Base-by-base conservation (phyloP, 2,113 vertebrate genomes). In the Mustela nigripes region DNA sequence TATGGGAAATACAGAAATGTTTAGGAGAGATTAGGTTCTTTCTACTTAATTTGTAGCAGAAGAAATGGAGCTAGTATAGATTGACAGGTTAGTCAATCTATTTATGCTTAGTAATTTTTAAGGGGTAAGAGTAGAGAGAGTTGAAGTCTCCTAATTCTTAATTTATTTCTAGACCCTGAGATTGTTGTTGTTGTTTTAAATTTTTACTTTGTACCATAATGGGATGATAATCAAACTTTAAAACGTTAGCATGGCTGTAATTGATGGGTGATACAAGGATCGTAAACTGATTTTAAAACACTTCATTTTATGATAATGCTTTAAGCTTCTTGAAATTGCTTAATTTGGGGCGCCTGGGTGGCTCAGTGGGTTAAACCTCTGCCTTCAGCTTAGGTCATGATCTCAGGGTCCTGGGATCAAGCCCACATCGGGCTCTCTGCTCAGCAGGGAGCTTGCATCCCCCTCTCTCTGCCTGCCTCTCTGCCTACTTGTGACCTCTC, bases 251-350 rank as follows among this genome's bases (percentile, higher is more conserved):
- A 39, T 91, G 81, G 21, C 15, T 91, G 3, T 93, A 89, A 62
- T 56, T 96, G 42, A 53, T 50, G 84, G 42, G 48, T 94, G 53
- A 63, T 84, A 8, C 21, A 84, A 80, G 39, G 22, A 87, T 92
- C 33, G 53, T 90, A 84, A 90, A 90, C 33, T 94, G 80, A 94
- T 71, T 94, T 86, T 60, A 81, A 85, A 69, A 67, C 31, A n/a
- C 33, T 95, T 94, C 21, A 71, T 93, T 91, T 97, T 95, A 76
- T 94, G 93, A 69, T 90, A 87, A 69, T 78, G 50, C 67, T 92
- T 80, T 36, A 93, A 96, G 69, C 24, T 80, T 92, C 21, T 67
- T 89, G 83, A 97, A 92, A 91, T 39, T 85, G 45, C 84, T 62
- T 86, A 42, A 56, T 94, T 97, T 96, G 53, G 15, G 53, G 53